These are phyloP conservation scores for Cervus canadensis DNA, from an alignment of 2,113 vertebrate genomes.

Conservation along the genomic window DNA sequence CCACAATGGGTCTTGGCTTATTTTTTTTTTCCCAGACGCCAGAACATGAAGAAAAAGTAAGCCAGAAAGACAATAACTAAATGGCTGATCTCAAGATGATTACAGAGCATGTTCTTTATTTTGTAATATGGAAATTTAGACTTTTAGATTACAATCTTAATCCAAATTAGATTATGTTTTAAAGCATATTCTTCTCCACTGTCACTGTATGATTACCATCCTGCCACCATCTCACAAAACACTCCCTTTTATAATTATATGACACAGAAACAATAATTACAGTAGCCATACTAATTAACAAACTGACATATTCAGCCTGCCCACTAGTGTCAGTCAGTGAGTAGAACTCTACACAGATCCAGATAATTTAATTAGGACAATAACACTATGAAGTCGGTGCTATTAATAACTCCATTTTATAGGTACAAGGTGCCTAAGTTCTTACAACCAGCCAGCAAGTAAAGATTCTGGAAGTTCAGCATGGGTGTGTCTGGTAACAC, in stretches of 20 bases:
- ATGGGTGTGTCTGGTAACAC: background rate
- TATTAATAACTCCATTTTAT: background rate
- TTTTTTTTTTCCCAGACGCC: background rate
- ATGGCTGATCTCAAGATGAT: background rate
- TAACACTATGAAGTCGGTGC: background rate
- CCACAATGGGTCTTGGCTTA: background rate
- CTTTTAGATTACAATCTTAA: background rate
- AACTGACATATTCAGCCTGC: background rate
- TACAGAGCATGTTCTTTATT: background rate
- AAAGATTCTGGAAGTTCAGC: background rate
- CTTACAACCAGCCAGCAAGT: background rate
- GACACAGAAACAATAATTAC: background rate
- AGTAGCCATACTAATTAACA: background rate
- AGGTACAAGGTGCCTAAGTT: background rate
- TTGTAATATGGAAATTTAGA: background rate
- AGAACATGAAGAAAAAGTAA: background rate
- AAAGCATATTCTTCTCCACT: background rate
- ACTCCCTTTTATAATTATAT: background rate
- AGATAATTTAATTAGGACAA: background rate
- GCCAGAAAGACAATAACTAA: background rate
- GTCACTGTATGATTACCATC: background rate
- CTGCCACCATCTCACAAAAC: background rate
- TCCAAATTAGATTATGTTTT: background rate
- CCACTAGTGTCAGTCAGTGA: background rate
- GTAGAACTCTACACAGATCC: background rate